phyloP scores from a whole-genome alignment of 2,888 invertebrate genomes.

The Hedya salicella region DNA sequence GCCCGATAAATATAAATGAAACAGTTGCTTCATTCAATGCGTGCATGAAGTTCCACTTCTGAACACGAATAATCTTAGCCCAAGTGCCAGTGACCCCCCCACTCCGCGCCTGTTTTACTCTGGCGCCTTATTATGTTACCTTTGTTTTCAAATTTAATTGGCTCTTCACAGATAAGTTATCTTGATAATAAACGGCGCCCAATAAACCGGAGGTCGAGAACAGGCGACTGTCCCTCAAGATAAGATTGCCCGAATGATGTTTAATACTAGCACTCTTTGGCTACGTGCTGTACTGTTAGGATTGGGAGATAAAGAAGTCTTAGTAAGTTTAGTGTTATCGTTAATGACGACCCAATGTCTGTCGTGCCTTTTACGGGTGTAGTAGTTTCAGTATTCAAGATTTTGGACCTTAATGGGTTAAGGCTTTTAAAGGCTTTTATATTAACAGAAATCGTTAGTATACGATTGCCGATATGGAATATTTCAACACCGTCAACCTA shows the following conservation, averaged over 20 bases:
- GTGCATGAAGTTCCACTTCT: conserved; percentile 30
- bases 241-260: conserved; percentile 75
- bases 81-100: conserved; percentile 64
- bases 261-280: conserved; percentile 59
- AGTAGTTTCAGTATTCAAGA: background rate
- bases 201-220: conserved; percentile 80
- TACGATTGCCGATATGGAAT: no score
- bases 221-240: conserved; percentile 74
- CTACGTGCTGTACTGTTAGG: conserved; percentile 24
- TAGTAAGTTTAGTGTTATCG: conserved; percentile 24
- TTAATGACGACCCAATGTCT: conserved; percentile 9
- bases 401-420: background rate
- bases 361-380: conserved; percentile 19
- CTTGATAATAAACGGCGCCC: conserved; percentile 84
- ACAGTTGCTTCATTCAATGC: no score
- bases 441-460: no score
- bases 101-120: conserved; percentile 58
- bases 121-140: conserved; percentile 84
- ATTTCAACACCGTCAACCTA: no score
- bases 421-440: no score
- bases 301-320: conserved; percentile 14
- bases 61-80: conserved; percentile 37
- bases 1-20: no score
- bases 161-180: conserved; percentile 83
- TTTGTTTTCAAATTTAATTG: conserved; percentile 85